Percentiles rank a stretch among this genome's conserved stretches.
phyloP scores from a whole-genome alignment of 1,140 invertebrate genomes.

The Dryas iulia region DNA sequence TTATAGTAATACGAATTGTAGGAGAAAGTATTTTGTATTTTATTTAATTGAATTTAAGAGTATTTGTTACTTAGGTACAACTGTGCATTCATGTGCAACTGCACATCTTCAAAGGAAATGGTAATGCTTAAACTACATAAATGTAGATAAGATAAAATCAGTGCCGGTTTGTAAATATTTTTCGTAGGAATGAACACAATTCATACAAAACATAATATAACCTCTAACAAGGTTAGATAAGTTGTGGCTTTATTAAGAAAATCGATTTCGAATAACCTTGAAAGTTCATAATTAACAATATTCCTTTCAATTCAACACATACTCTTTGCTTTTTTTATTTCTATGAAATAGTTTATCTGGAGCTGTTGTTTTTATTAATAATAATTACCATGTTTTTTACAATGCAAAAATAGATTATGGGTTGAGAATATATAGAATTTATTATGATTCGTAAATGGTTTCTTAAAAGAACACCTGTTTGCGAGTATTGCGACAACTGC shows the following conservation, averaged over 20 bases:
- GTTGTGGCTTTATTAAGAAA: background rate
- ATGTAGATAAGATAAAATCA: background rate
- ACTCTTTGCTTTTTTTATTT: background rate
- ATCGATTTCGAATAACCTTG: background rate
- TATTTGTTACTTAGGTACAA: no score
- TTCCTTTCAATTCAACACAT: background rate
- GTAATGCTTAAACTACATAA: background rate
- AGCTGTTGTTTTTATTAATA: no score
- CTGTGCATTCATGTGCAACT: no score
- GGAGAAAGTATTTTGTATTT: background rate
- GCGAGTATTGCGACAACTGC: slow-evolving; percentile 54
- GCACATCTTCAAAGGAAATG: no score
- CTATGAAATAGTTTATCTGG: no score
- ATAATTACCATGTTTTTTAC: no score
- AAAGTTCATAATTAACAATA: background rate
- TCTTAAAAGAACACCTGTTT: slow-evolving; percentile 56
- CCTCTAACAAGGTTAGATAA: background rate
- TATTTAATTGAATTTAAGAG: background rate
- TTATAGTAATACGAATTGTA: background rate
- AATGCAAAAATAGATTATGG: no score
- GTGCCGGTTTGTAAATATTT: background rate
- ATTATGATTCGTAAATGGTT: background rate
- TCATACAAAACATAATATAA: background rate
- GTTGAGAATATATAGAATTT: background rate
- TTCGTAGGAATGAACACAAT: background rate